Evolutionary conservation across 2,888 invertebrate species (phyloP), one percentile per base, ranked within the genome.

Genomic region (Bombylius major): DNA sequence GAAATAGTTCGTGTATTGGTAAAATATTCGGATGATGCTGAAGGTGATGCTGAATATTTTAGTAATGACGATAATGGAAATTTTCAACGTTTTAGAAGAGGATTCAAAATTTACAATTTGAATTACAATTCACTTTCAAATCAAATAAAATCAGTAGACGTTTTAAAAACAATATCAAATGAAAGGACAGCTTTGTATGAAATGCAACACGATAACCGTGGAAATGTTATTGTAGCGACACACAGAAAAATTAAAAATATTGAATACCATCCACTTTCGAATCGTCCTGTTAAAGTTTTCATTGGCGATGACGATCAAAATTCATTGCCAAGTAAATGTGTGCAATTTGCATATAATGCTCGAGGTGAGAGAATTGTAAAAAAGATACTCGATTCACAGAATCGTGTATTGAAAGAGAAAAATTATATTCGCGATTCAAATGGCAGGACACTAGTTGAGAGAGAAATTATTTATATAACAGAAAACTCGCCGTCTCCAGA

Each of bases 181-280:
- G 23, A 23, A 23, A 23, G n/a, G n/a, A n/a, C n/a, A n/a, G n/a
- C n/a, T n/a, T n/a, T 23, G 23, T 23, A 23, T 23, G 23, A 3
- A 23, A 23, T 23, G 23, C 23, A 23, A 23, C 23, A 65, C 50
- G 61, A 64, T 50, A 44, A 31, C 1, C 48, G 53, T 0, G 64
- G 64, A 0, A 64, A 62, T 56, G 61, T 64, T 1, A 45, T 59
- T 14, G 44, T 57, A 53, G 63, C 63, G 0, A n/a, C 42, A 32
- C 63, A 64, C 42, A 62, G 57, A 47, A 47, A 54, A 11, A 63
- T 64, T 44, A 4, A 49, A 6, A 36, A 46, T 1, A 64, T 65
- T 47, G 32, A 39, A 12, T 65, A 65, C 47, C 56, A 64, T 49
- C 62, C 63, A 1, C 56, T 57, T 7, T 58, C 55, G 51, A 58